Percentiles rank a stretch among this genome's conserved stretches.
These are phyloP conservation scores for Corvus moneduloides DNA, from an alignment of 2,113 vertebrate genomes.

Conservation along the genomic window DNA sequence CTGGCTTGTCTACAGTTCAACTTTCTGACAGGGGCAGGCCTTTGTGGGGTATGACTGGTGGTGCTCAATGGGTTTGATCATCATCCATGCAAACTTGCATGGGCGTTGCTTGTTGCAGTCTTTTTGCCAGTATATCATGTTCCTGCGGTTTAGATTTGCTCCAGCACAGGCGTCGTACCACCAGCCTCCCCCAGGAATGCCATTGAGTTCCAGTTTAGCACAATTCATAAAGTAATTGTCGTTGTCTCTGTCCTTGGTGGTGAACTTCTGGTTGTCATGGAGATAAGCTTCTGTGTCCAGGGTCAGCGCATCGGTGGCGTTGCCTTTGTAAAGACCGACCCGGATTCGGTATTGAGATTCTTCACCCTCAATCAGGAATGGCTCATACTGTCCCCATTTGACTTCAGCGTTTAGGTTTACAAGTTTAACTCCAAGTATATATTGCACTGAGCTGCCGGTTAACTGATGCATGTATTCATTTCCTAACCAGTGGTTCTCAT, in stretches of 20 bases:
- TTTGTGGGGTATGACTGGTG: slow-evolving; percentile 19
- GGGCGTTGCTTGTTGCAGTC: slow-evolving; percentile 79
- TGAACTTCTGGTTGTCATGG: slow-evolving; percentile 88
- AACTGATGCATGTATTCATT: slow-evolving; percentile 81
- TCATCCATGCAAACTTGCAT: slow-evolving; percentile 87
- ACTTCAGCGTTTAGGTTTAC: slow-evolving; percentile 75
- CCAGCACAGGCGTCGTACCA: slow-evolving; percentile 85
- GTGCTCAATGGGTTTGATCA: slow-evolving; percentile 75
- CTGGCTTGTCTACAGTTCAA: slow-evolving; percentile 73
- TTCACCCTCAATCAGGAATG: slow-evolving; percentile 79
- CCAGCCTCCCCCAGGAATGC: slow-evolving; percentile 79
- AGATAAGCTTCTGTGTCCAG: slow-evolving; percentile 87
- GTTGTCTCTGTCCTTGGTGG: slow-evolving; percentile 84
- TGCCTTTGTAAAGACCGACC: slow-evolving; percentile 82
- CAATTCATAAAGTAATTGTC: slow-evolving; percentile 86
- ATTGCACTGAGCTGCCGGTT: slow-evolving; percentile 66
- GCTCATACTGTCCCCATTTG: slow-evolving; percentile 80
- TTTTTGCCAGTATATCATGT: slow-evolving; percentile 84
- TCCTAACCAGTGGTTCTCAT: slow-evolving; percentile 86
- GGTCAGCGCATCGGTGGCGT: slow-evolving; percentile 78
- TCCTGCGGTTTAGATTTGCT: slow-evolving; percentile 83
- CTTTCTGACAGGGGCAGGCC: slow-evolving; percentile 67
- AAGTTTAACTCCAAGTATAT: slow-evolving; percentile 82
- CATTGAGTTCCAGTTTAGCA: slow-evolving; percentile 80
- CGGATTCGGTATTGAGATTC: slow-evolving; percentile 79